These are phyloP conservation scores for Tautogolabrus adspersus DNA, from an alignment of 2,113 vertebrate genomes.

Conservation along the genomic window DNA sequence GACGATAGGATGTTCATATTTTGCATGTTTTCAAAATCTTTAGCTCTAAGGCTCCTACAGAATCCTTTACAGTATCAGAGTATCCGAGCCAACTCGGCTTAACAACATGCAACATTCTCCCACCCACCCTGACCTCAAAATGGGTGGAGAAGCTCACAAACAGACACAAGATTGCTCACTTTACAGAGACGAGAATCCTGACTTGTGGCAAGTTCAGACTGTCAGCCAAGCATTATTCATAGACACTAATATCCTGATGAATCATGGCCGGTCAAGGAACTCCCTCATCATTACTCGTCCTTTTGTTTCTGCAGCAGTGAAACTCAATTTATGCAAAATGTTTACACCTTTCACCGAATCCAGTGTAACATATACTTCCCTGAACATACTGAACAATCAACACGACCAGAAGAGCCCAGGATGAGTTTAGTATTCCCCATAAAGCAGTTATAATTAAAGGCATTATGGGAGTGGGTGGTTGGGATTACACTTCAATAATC, in stretches of 20 bases:
- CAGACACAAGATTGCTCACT: slow-evolving; percentile 18
- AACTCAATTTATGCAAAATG: background rate
- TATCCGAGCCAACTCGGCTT: slow-evolving; percentile 22
- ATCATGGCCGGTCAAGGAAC: background rate
- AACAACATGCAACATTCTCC: slow-evolving; percentile 22
- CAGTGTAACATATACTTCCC: background rate
- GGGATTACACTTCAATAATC: slow-evolving; percentile 40
- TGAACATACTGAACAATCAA: slow-evolving; percentile 28
- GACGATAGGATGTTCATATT: background rate
- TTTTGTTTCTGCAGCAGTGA: background rate
- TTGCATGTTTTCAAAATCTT: background rate
- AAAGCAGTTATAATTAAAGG: slow-evolving; percentile 43
- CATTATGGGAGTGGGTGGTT: background rate
- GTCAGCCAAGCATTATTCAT: background rate
- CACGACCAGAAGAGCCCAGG: slow-evolving; percentile 9
- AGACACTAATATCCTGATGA: background rate
- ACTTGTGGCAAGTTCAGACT: slow-evolving; percentile 1
- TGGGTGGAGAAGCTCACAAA: slow-evolving; percentile 12
- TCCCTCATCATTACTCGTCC: background rate
- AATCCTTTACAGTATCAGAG: slow-evolving; percentile 1
- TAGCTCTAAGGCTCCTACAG: background rate
- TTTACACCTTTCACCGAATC: background rate
- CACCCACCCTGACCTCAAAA: slow-evolving; percentile 47
- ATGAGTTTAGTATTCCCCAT: slow-evolving; percentile 13
- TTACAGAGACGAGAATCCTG: background rate